Evolutionary conservation across 2,888 invertebrate genomes (phyloP), one percentile per base, ranked within the genome.

Genomic region (Thyatira batis): DNA sequence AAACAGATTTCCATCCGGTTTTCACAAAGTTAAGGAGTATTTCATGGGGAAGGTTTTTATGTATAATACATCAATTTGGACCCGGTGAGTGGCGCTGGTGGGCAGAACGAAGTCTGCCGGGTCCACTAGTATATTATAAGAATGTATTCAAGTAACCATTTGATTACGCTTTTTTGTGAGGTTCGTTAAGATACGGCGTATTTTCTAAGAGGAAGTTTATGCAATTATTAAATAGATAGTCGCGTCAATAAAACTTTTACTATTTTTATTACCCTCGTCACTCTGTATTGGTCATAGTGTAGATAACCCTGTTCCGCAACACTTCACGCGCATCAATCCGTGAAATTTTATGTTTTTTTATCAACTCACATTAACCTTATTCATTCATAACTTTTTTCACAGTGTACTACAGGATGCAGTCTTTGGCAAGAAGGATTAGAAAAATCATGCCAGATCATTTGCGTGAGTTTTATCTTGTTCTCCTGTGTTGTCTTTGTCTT

Each of bases 361-460:
- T 39, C 39, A n/a, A 39, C 13, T 39, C 39, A 8, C 8, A 39
- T 17, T 39, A 39, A 11, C n/a, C 4, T 13, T 13, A 13, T 33
- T 5, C 3, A 33, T 30, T 51, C 6, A 39, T 10, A 28, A 57
- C 54, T 64, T 82, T 78, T 79, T 78, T 94, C 94, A 56, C 93
- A 97, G 97, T 97, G 97, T 82, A 92, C 93, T 57, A 93, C 94
- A 80, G 97, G 97, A 54, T 97, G 97, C 87, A 93, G 93, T 71
- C 89, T 95, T 61, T 97, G 97, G 97, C 94, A 94, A 79, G 92
- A 93, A 70, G 96, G 96, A 28, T 86, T 97, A 69, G 94, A 95
- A 73, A 93, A 94, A 50, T 95, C 96, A 45, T 97, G 97, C 78
- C 95, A 95, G 84, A 93, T 93, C 70, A 95, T 95, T 82, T 97